A percentile compares a stretch with the other conserved stretches of the same genome.
phyloP scores from a whole-genome alignment of 2,797 vertebrate species.

The Alauda arvensis region DNA sequence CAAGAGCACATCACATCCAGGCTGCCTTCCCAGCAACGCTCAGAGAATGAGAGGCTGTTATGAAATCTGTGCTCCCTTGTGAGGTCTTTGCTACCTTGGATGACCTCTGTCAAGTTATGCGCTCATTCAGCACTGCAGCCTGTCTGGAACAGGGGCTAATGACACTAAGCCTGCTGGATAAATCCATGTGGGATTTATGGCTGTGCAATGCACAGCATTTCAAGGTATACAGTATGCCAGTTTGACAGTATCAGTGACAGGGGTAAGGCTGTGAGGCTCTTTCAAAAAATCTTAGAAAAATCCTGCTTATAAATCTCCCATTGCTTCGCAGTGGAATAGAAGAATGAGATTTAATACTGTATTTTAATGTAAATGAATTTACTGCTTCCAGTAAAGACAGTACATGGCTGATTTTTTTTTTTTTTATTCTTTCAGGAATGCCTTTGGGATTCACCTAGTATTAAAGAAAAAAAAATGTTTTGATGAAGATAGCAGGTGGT shows the following conservation, averaged over 20 bases:
- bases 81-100: constrained; percentile 36
- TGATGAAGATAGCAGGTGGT: neutral
- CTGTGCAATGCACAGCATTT: neutral
- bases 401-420: neutral
- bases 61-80: neutral
- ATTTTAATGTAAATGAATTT: neutral
- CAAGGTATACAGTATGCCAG: neutral
- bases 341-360: neutral
- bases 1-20: neutral
- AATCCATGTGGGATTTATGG: constrained; percentile 32
- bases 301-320: neutral
- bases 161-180: constrained; percentile 29
- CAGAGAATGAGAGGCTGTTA: constrained; percentile 12
- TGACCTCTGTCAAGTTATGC: constrained; percentile 41
- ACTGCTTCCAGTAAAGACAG: neutral
- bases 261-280: neutral
- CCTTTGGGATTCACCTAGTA: neutral
- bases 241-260: constrained; percentile 17
- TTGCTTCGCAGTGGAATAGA: neutral
- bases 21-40: neutral
- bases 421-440: neutral
- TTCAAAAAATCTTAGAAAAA: constrained; percentile 2
- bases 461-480: neutral
- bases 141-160: neutral
- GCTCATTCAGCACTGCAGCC: constrained; percentile 11